phyloP scores from a whole-genome alignment of 2,797 vertebrate genomes.

The Labeo calbasu region DNA sequence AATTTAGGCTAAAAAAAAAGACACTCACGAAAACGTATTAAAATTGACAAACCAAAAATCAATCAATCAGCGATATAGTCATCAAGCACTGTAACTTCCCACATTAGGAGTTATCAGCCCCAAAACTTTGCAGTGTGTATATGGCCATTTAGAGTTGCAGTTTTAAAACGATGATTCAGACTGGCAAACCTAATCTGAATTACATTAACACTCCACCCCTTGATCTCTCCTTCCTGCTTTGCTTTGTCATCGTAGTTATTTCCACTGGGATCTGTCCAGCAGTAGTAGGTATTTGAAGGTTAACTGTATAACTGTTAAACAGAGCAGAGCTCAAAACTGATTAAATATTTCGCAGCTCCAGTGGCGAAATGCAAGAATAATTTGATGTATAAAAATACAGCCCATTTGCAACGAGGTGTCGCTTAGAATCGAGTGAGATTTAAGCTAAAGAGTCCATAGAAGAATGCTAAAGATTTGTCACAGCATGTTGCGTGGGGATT shows the following conservation, averaged over 20 bases:
- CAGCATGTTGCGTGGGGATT: not conserved
- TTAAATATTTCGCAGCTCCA: not conserved
- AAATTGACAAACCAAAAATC: not conserved
- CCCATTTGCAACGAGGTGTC: not conserved
- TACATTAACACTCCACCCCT: not conserved
- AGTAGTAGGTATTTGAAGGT: not conserved
- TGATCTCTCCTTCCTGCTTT: not conserved
- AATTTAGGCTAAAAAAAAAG: not conserved
- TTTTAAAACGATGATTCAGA: not conserved
- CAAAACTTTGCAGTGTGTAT: not conserved
- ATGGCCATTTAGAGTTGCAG: not conserved
- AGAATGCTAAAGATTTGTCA: conserved; percentile 12
- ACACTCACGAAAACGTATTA: not conserved
- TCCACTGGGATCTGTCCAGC: not conserved
- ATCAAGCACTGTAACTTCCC: not conserved
- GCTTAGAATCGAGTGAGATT: not conserved
- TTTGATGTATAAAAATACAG: conserved; percentile 2
- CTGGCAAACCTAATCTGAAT: not conserved
- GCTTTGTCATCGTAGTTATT: not conserved
- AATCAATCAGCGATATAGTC: not conserved
- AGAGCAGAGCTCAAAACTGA: not conserved
- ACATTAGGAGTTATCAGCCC: not conserved
- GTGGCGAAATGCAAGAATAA: not conserved
- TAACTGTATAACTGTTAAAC: not conserved
- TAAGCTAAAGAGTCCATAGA: not conserved